Evolutionary conservation across 1,140 invertebrate genomes (phyloP).

Genomic region (Drosophila virilis): DNA sequence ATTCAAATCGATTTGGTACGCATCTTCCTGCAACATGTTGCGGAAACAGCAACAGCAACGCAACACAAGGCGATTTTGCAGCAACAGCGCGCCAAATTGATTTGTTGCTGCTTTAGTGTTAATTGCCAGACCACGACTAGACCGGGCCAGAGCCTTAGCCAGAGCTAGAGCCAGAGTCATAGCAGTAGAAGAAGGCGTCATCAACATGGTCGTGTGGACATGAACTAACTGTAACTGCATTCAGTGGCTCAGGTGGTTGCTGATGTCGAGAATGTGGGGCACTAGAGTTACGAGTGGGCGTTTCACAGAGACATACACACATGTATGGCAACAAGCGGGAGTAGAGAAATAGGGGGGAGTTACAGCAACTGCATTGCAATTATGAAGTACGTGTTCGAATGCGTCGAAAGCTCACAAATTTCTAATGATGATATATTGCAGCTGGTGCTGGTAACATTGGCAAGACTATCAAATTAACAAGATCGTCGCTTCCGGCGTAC

Average conservation of each 20-base stretch:
- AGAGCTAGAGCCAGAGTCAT: conserved; percentile 7
- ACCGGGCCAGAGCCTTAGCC: conserved; percentile 15
- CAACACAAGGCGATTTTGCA: conserved; percentile 33
- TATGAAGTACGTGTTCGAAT: conserved; percentile 70
- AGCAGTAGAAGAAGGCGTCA: conserved; percentile 33
- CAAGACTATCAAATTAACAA: conserved; percentile 80
- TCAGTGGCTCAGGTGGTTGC: conserved; percentile 26
- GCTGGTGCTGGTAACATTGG: conserved; percentile 37
- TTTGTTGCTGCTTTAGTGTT: conserved; percentile 80
- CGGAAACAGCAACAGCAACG: conserved; percentile 58
- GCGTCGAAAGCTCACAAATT: conserved; percentile 79
- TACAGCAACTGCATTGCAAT: conserved; percentile 40
- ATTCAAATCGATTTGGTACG: conserved; percentile 79
- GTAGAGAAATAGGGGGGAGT: conserved; percentile 6
- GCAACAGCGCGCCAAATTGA: conserved; percentile 74
- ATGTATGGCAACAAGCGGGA: conserved; percentile 9
- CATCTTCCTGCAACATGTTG: conserved; percentile 77
- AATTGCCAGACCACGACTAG: conserved; percentile 72
- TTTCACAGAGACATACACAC: conserved; percentile 17
- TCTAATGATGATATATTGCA: conserved; percentile 79
- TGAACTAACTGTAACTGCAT: conserved; percentile 51
- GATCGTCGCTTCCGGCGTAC: conserved; percentile 75
- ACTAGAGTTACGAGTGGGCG: conserved; percentile 36
- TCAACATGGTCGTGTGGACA: conserved; percentile 39
- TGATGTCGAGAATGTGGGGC: conserved; percentile 31